phyloP scores from a whole-genome alignment of 2,113 vertebrate genomes.

The Ciconia stormi region DNA sequence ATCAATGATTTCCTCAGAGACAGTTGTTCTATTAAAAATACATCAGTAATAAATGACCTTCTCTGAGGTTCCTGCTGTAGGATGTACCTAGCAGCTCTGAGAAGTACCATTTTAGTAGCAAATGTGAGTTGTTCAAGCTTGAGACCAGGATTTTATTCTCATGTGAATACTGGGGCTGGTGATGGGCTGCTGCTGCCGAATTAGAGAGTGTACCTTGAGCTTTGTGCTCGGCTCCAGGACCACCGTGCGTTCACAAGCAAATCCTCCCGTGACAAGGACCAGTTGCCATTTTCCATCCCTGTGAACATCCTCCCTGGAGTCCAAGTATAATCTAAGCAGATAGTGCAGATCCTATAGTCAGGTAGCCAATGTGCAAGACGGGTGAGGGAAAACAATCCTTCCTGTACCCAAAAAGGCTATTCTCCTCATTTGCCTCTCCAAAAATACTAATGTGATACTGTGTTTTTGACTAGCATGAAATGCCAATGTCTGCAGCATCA shows the following conservation, averaged over 20 bases:
- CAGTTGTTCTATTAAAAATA: conserved; percentile 26
- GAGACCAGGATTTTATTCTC: not conserved
- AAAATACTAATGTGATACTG: not conserved
- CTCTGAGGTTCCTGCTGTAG: not conserved
- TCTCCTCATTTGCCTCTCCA: not conserved
- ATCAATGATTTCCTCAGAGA: conserved; percentile 32
- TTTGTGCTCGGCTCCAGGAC: not conserved
- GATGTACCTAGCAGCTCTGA: not conserved
- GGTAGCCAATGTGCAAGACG: fast-evolving
- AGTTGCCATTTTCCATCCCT: not conserved
- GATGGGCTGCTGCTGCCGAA: not conserved
- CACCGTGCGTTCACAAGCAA: not conserved
- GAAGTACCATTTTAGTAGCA: not conserved
- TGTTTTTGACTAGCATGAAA: not conserved
- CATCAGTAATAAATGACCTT: conserved; percentile 5
- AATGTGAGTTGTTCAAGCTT: not conserved
- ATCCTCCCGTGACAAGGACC: not conserved
- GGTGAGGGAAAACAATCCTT: not conserved
- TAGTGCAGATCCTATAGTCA: not conserved
- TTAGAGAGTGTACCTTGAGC: not conserved
- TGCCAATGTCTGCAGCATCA: not conserved
- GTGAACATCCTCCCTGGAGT: not conserved
- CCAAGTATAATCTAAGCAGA: not conserved
- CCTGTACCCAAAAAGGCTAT: not conserved
- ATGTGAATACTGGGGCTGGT: not conserved